Evolutionary conservation across 1,140 invertebrate genomes (phyloP).

Genomic region (Laupala kohalensis): DNA sequence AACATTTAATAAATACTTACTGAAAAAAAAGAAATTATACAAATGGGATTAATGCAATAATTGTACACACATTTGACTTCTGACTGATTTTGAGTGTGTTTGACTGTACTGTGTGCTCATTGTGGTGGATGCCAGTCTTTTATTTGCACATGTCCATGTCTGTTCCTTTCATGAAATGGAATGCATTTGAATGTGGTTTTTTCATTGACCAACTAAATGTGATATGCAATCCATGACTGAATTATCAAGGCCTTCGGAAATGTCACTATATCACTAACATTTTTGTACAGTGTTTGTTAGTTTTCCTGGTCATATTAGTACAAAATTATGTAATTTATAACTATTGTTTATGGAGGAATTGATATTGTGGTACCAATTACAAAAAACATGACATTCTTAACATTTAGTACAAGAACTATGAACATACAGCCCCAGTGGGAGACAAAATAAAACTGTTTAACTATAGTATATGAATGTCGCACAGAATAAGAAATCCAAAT

Average conservation of each 20-base stretch:
- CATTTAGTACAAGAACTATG: slow-evolving; percentile 1
- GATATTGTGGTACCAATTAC: slow-evolving; percentile 1
- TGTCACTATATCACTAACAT: not conserved
- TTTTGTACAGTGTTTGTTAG: not conserved
- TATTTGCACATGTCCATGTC: not conserved
- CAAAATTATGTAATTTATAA: not conserved
- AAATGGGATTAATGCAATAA: not conserved
- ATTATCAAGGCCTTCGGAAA: slow-evolving; percentile 3
- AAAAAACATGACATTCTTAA: slow-evolving; percentile 2
- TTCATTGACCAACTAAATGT: slow-evolving; percentile 6
- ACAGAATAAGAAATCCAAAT: not conserved
- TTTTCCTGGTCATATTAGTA: not conserved
- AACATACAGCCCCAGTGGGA: slow-evolving; percentile 3
- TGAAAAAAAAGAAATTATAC: not conserved
- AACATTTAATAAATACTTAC: not conserved
- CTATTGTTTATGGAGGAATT: not conserved
- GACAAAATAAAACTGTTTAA: slow-evolving; percentile 4
- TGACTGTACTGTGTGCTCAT: not conserved
- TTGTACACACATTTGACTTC: not conserved
- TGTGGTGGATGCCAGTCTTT: not conserved
- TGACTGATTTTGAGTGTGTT: not conserved
- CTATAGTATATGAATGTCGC: not conserved
- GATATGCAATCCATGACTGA: slow-evolving; percentile 4
- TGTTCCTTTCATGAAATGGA: not conserved
- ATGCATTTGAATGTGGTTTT: not conserved